Evolutionary conservation across 1,140 invertebrate species (phyloP).

Genomic region (Cecropterus lyciades): DNA sequence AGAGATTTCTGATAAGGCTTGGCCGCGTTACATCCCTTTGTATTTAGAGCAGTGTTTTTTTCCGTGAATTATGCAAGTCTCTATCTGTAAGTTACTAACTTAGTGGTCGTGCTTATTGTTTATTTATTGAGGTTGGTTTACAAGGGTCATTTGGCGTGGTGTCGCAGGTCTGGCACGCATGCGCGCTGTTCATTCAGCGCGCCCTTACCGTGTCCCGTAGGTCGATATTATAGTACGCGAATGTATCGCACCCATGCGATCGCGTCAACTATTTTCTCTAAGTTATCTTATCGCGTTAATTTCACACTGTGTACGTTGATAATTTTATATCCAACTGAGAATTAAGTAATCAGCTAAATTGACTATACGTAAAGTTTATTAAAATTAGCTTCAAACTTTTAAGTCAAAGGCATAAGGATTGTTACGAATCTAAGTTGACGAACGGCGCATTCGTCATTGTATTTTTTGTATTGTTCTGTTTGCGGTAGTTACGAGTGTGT

Average conservation of each 20-base stretch:
- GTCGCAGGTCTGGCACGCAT: slow-evolving; percentile 48
- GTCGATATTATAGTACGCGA: slow-evolving; percentile 54
- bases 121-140: slow-evolving; percentile 45
- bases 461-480: no score
- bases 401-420: no score
- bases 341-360: no score
- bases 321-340: no score
- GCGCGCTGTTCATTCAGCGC: slow-evolving; percentile 64
- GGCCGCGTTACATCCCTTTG: neutral
- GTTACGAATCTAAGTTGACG: no score
- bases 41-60: neutral
- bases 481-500: no score
- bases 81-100: neutral
- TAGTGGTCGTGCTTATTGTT: slow-evolving; percentile 31
- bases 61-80: neutral
- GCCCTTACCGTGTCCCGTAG: slow-evolving; percentile 44
- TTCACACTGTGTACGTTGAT: no score
- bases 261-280: slow-evolving; percentile 1
- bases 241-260: slow-evolving; percentile 15
- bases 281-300: slow-evolving; percentile 35
- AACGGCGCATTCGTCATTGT: no score
- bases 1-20: neutral
- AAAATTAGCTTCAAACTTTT: no score
- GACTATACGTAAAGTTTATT: no score
- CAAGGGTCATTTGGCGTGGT: slow-evolving; percentile 40